A percentile compares a stretch with the other conserved stretches of the same genome.
Conservation (phyloP, 1,140 invertebrate genomes). For the Drosophila tani region DNA sequence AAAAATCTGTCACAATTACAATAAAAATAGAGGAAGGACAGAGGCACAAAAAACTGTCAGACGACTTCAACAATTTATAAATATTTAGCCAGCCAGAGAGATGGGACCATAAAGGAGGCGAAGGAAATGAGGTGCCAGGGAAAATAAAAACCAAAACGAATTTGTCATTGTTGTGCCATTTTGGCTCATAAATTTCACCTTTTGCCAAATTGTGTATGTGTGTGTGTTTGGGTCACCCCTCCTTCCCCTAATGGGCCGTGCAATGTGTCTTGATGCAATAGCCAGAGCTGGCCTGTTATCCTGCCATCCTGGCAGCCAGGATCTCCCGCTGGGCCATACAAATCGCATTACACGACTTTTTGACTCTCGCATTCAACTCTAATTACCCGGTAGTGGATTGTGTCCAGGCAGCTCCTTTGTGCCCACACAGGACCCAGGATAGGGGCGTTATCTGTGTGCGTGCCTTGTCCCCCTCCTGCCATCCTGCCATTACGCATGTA, state of each 20-base stretch:
- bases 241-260: constrained; percentile 63
- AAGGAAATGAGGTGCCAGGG: constrained; percentile 57
- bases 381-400: constrained; percentile 81
- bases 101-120: constrained; percentile 6
- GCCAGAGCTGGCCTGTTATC: constrained; percentile 6
- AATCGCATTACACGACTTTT: constrained; percentile 83
- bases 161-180: constrained; percentile 76
- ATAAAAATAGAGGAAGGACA: constrained; percentile 20
- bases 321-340: constrained; percentile 76
- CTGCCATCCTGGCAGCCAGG: constrained; percentile 49
- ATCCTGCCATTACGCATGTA: constrained; percentile 22
- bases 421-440: constrained; percentile 33
- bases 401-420: constrained; percentile 44
- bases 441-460: constrained; percentile 77
- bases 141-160: constrained; percentile 77
- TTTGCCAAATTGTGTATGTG: constrained; percentile 26
- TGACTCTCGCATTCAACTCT: constrained; percentile 77
- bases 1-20: constrained; percentile 58
- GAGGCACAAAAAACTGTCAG: constrained; percentile 31
- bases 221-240: not conserved
- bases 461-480: constrained; percentile 50
- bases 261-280: constrained; percentile 78
- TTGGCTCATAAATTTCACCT: constrained; percentile 64
- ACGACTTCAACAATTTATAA: constrained; percentile 75
- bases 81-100: constrained; percentile 66